Conservation (phyloP, 2,113 vertebrate species). For the Merops nubicus region DNA sequence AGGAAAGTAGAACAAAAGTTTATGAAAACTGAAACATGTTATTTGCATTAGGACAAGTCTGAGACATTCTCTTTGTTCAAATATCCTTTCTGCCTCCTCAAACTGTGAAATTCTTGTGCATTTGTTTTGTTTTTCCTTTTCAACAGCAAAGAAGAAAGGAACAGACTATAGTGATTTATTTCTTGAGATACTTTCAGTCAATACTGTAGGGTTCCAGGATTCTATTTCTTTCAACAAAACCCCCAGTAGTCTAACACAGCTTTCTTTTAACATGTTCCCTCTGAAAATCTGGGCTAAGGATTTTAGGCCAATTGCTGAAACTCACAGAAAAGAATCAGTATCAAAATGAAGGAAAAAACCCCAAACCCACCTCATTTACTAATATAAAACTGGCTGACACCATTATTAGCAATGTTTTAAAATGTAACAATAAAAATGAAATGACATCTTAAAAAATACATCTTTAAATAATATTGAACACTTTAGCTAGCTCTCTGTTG, state of each 20-base stretch:
- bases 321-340: not conserved
- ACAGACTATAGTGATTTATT: not conserved
- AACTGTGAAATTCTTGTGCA: not conserved
- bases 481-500: not conserved
- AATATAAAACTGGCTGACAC: not conserved
- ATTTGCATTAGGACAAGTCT: not conserved
- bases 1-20: not conserved
- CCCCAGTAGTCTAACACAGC: not conserved
- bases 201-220: not conserved
- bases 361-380: not conserved
- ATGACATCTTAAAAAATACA: not conserved
- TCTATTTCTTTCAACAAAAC: not conserved
- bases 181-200: not conserved
- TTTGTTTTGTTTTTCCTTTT: not conserved
- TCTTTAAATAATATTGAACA: not conserved
- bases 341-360: not conserved
- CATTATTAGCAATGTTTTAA: not conserved
- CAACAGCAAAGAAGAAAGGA: not conserved
- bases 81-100: not conserved
- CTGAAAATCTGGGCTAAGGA: not conserved
- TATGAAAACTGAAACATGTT: not conserved
- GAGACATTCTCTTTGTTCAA: not conserved
- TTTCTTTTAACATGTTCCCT: not conserved
- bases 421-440: not conserved
- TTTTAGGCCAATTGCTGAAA: not conserved